Base-by-base conservation (phyloP, 2,113 vertebrate genomes). In the Amphiprion ocellaris region DNA sequence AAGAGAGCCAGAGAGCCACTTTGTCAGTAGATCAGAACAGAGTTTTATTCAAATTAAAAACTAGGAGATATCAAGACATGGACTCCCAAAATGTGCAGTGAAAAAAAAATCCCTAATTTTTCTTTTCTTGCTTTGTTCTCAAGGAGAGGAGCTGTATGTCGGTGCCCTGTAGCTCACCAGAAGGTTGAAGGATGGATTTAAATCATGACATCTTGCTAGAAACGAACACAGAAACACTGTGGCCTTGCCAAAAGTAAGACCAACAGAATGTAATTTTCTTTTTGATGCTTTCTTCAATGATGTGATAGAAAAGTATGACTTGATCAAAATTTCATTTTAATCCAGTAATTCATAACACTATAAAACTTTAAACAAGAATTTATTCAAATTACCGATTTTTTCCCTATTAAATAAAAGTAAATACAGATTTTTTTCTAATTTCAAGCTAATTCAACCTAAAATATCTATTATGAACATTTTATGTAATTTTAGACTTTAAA, bases 41-140 rank as follows among this genome's bases (percentile, higher is more conserved):
- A 78, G 60, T 84, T 80, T 79, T 74, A 86, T 79, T 90, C 69
- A 89, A 82, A 81, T 92, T 79, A 83, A 87, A 86, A 86, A 79
- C 6, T 0, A 1, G 1, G 55, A 41, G 58, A 77, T 85, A 70
- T 80, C 60, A 63, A n/a, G 47, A 74, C 53, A 73, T 14, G 61
- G 54, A 30, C 41, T 54, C 46, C 73, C 17, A 64, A 73, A 75
- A 52, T 79, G 69, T 62, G 52, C 17, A 44, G 16, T 33, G 26
- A 17, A 46, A n/a, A 59, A 62, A 49, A 60, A 44, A 23, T 9
- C 4, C 54, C 9, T 10, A n/a, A 26, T 39, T 55, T 39, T 55
- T 8, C 21, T 26, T 21, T 39, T 21, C 30, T 68, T 50, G 16
- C 28, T 72, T 30, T 2, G 12, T 6, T 16, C 44, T 82, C 7